phyloP scores from a whole-genome alignment of 2,888 invertebrate genomes.

The Trachelus iudaicus region DNA sequence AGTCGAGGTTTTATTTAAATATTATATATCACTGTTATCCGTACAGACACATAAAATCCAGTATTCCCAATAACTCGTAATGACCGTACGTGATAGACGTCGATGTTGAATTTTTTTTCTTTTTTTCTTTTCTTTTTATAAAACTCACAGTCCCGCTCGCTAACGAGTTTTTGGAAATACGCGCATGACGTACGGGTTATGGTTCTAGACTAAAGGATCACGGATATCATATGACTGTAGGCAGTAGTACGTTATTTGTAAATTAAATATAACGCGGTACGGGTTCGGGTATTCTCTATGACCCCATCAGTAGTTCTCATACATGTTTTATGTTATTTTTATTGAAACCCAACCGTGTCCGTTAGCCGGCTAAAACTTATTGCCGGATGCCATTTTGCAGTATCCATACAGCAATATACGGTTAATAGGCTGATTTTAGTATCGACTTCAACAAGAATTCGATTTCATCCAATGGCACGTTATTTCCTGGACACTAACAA shows the following conservation, averaged over 20 bases:
- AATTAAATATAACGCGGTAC: constrained; percentile 7
- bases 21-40: neutral
- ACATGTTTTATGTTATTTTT: neutral
- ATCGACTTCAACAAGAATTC: constrained; percentile 24
- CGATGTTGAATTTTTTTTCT: neutral
- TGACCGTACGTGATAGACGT: neutral
- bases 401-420: constrained; percentile 10
- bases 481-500: neutral
- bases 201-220: neutral
- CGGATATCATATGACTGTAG: constrained; percentile 5
- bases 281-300: neutral
- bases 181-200: neutral
- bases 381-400: constrained; percentile 1
- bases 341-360: constrained; percentile 4
- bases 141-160: neutral
- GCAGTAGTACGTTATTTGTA: constrained; percentile 12
- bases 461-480: constrained; percentile 20
- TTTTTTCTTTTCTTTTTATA: neutral
- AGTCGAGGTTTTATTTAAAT: neutral
- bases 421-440: constrained; percentile 27
- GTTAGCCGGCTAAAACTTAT: neutral
- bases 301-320: neutral
- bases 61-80: neutral
- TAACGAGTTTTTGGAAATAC: neutral
- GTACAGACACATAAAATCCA: neutral